These are phyloP conservation scores for Parelbella ahira DNA, from an alignment of 2,888 invertebrate genomes.

Conservation along the genomic window DNA sequence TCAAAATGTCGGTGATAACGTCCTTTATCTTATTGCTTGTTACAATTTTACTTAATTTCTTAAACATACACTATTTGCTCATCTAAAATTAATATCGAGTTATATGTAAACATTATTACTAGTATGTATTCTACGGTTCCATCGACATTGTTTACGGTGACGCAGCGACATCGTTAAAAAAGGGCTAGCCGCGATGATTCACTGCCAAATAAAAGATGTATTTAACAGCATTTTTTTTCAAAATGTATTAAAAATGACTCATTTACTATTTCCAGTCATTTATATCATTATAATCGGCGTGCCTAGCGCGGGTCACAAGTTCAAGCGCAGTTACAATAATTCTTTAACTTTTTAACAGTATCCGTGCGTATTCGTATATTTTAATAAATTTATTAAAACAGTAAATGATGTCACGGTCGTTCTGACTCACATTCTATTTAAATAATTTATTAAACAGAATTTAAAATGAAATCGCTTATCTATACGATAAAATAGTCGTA, in stretches of 20 bases:
- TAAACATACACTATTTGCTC: too few relatives aligned
- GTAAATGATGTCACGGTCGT: constrained; percentile 69
- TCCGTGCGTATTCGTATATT: constrained; percentile 36
- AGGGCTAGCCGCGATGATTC: constrained; percentile 31
- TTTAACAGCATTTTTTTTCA: constrained; percentile 1
- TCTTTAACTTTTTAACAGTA: constrained; percentile 66
- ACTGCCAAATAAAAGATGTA: constrained; percentile 9
- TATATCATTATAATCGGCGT: constrained; percentile 38
- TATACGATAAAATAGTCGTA: constrained; percentile 34
- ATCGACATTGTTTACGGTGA: too few relatives aligned
- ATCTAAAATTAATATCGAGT: too few relatives aligned
- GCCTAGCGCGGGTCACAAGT: constrained; percentile 68
- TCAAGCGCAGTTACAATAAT: constrained; percentile 70
- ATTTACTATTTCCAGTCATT: constrained; percentile 42
- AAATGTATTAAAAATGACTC: constrained; percentile 43
- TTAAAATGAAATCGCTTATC: constrained; percentile 48
- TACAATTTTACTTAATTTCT: too few relatives aligned
- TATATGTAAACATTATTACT: too few relatives aligned
- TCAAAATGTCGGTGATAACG: too few relatives aligned
- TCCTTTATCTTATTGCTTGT: too few relatives aligned
- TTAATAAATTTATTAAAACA: constrained; percentile 49
- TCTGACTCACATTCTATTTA: constrained; percentile 63
- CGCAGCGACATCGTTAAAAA: too few relatives aligned
- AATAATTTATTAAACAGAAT: constrained; percentile 46
- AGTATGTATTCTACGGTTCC: too few relatives aligned